Base-by-base conservation (phyloP, 1,140 invertebrate genomes). In the Drosophila tropicalis region DNA sequence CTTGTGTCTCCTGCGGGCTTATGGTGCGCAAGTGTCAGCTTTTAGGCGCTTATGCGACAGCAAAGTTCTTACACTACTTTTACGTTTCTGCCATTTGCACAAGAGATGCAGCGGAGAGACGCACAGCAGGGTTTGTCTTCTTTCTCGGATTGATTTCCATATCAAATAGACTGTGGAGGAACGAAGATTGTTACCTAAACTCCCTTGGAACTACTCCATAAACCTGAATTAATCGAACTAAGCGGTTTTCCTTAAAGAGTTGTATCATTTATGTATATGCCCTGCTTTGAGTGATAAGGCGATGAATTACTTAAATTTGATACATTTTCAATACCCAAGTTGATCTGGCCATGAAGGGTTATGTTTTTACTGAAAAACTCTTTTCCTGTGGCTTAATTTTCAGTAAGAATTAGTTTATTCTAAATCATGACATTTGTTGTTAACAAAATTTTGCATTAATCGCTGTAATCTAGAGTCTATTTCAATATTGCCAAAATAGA, bases 21-120 rank as follows among this genome's bases (percentile, higher is more conserved):
- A 65, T 64, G 66, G 64, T 51, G 58, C 62, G 44, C 51, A 36
- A 61, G 36, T 73, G 65, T 73, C 66, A 44, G 22, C 54, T 29
- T 51, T 51, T 51, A 51, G 44, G 44, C 44, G 44, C 44, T 51
- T 51, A 51, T 51, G 44, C 44, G 44, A 51, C 44, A 51, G 17
- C 44, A 56, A 56, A 56, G 25, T 56, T 56, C 54, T 56, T 56
- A 56, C 54, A 56, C 47, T 56, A 36, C 47, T n/a, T 19, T 55
- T 64, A 60, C 51, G 29, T 12, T 29, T 40, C 19, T 47, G n/a
- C 36, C 15, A 47, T 39, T 44, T 62, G 17, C 25, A 44, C 40
- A 40, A 5, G 10, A 40, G 5, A 29, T 29, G 29, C 29, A 29
- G 29, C 29, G 5, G 0, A 0, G 5, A 29, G 29, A 3, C 29